Percentiles rank a stretch among this genome's conserved stretches.
Conservation (phyloP, 2,888 invertebrate species). For the Tigriopus californicus region DNA sequence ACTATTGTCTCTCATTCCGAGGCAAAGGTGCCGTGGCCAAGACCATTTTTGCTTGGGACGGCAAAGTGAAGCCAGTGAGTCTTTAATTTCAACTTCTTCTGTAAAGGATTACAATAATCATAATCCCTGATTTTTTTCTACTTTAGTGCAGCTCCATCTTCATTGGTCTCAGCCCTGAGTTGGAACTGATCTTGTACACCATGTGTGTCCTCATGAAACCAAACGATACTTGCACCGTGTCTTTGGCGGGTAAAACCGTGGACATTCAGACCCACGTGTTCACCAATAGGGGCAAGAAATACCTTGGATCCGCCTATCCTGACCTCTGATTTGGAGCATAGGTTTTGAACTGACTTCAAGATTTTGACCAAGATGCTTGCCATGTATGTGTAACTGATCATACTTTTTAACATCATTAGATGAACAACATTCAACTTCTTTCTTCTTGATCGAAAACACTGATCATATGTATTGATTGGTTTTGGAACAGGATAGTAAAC, state of each 20-base stretch:
- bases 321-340: background rate
- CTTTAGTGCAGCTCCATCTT: constrained; percentile 17
- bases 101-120: background rate
- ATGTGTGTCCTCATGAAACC: constrained; percentile 27
- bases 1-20: background rate
- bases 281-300: constrained; percentile 3
- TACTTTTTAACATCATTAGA: too few relatives aligned
- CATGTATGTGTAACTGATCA: too few relatives aligned
- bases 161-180: constrained; percentile 27
- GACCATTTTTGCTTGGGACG: background rate
- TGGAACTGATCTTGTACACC: constrained; percentile 30
- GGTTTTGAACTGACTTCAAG: too few relatives aligned
- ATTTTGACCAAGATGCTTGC: too few relatives aligned
- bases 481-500: too few relatives aligned
- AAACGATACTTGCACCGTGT: constrained; percentile 22
- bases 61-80: background rate
- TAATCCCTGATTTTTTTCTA: background rate
- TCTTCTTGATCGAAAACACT: too few relatives aligned
- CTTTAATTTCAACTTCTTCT: background rate
- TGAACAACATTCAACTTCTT: too few relatives aligned
- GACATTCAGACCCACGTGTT: constrained; percentile 21
- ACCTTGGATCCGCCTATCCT: constrained; percentile 16
- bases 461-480: too few relatives aligned
- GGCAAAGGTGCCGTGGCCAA: background rate
- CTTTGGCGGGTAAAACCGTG: constrained; percentile 20